Base-by-base conservation (phyloP, 2,113 vertebrate genomes). In the Ptychochromis oligacanthus region DNA sequence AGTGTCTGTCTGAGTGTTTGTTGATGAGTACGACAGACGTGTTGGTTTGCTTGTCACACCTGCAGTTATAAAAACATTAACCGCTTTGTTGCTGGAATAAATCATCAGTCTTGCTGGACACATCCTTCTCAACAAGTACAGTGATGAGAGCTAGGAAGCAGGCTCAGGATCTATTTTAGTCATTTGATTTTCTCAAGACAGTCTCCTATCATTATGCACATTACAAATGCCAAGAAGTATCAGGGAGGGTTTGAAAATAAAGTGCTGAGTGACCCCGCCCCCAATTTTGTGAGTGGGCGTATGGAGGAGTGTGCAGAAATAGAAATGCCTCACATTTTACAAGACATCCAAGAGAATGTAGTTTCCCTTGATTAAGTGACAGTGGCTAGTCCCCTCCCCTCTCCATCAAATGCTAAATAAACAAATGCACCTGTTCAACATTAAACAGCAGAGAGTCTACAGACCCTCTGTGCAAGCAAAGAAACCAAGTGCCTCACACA, bases 391-490 rank as follows among this genome's bases (percentile, higher is more conserved):
- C 6, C 5, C 20, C 18, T 0, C 15, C n/a, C 46, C 4, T 24
- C 46, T 28, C 9, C 38, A 11, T 67, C 15, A 55, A 52, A 31
- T 6, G 59, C 59, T 26, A 59, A 77, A 65, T 54, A 77, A 85
- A 81, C 52, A 60, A 64, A 85, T 87, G 36, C 38, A 6, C n/a
- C 62, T 43, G n/a, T 57, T 70, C 40, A 22, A 31, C 10, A 75
- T 72, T 91, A 88, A 91, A 91, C 89, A 15, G 12, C 46, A 52
- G 46, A 91, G 67, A n/a, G n/a, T 86, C 78, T 78, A 10, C 2
- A 77, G 56, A 90, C 80, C 5, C 87, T 80, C 91, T 77, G 79
- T 49, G 75, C 75, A 74, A 91, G 92, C 28, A 91, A 55, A 82
- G 34, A 59, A 59, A 78, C n/a, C 61, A 54, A 83, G 55, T 13